A percentile compares a stretch with the other conserved stretches of the same genome.
Evolutionary conservation across 1,140 invertebrate species (phyloP).

Genomic region (Atta cephalotes): DNA sequence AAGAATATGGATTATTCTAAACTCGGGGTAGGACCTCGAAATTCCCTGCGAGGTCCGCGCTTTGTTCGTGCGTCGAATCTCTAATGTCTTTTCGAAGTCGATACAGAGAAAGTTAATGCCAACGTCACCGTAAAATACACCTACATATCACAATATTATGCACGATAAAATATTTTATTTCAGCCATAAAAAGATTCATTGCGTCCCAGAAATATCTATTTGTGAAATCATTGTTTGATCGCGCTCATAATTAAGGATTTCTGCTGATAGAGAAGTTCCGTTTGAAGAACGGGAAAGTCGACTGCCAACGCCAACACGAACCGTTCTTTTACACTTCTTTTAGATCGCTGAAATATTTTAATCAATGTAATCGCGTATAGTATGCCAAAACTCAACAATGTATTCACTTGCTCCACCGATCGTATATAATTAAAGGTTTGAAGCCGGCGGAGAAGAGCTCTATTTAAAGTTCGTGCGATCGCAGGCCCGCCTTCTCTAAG

Average conservation of each 20-base stretch:
- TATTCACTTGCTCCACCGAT: constrained; percentile 28
- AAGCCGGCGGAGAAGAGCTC: constrained; percentile 17
- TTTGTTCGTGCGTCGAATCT: constrained; percentile 75
- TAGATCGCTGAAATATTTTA: constrained; percentile 41
- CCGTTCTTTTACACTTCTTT: background rate
- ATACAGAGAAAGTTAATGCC: constrained; percentile 36
- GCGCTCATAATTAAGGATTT: constrained; percentile 10
- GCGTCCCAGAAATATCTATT: background rate
- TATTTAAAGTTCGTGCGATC: constrained; percentile 46
- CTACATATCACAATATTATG: background rate
- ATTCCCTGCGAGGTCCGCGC: constrained; percentile 60
- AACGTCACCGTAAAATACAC: background rate
- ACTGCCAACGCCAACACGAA: background rate
- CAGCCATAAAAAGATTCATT: background rate
- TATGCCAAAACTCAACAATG: constrained; percentile 14
- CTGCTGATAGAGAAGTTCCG: background rate
- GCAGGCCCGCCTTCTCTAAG: constrained; percentile 29
- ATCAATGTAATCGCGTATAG: constrained; percentile 22
- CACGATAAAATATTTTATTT: constrained; percentile 8
- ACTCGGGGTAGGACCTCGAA: constrained; percentile 68
- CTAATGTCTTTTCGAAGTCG: constrained; percentile 33
- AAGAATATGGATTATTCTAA: constrained; percentile 79
- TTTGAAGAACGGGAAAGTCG: background rate
- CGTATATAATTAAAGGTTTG: constrained; percentile 44
- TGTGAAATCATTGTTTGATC: background rate